Evolutionary conservation across 1,140 invertebrate species (phyloP).

Genomic region (Babylonia areolata): DNA sequence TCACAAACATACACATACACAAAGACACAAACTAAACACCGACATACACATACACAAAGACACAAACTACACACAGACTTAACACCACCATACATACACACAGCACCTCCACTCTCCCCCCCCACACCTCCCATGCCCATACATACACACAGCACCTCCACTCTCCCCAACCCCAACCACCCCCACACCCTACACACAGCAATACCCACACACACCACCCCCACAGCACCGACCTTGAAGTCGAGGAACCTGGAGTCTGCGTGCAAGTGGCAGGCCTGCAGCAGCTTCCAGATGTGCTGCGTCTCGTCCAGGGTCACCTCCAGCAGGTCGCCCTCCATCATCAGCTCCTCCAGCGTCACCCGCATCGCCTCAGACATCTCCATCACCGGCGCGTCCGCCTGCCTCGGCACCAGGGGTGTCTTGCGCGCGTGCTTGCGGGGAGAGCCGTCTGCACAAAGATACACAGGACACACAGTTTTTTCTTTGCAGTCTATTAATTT

Average conservation of each 20-base stretch:
- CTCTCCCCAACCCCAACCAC: too few relatives aligned
- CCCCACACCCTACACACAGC: too few relatives aligned
- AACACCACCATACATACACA: too few relatives aligned
- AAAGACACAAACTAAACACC: too few relatives aligned
- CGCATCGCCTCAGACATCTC: conserved; percentile 76
- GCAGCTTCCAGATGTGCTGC: conserved; percentile 88
- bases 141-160: too few relatives aligned
- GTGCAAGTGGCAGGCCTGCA: conserved; percentile 78
- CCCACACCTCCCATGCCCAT: too few relatives aligned
- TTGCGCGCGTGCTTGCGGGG: conserved; percentile 77
- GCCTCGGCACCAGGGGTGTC: conserved; percentile 76
- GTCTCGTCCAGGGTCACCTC: conserved; percentile 91
- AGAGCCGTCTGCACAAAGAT: conserved; percentile 56
- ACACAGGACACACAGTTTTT: too few relatives aligned
- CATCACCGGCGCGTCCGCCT: conserved; percentile 74
- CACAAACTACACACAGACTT: too few relatives aligned
- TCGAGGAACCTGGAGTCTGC: conserved; percentile 65
- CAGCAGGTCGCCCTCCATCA: conserved; percentile 93
- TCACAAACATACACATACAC: too few relatives aligned
- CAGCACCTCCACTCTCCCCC: too few relatives aligned
- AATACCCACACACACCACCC: neutral
- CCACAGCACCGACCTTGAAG: conserved; percentile 65
- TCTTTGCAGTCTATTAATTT: too few relatives aligned
- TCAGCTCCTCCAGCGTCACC: conserved; percentile 84
- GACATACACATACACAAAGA: too few relatives aligned